These are phyloP conservation scores for Pandemis cinnamomeana DNA, from an alignment of 2,888 invertebrate genomes.

Conservation along the genomic window DNA sequence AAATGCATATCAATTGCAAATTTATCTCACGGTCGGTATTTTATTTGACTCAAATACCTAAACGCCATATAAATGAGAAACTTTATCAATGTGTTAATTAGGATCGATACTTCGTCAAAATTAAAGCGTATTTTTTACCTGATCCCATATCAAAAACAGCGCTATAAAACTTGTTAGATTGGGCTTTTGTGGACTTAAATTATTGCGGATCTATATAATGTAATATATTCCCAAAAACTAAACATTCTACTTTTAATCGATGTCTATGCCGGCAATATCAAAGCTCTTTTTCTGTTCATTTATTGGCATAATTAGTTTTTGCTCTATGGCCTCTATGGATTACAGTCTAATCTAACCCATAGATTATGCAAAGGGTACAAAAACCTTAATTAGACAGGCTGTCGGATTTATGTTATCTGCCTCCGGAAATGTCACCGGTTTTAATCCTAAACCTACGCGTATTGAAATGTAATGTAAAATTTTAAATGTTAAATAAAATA, in stretches of 20 bases:
- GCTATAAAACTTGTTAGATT: not conserved
- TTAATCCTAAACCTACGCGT: slow-evolving; percentile 21
- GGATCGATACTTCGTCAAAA: slow-evolving; percentile 14
- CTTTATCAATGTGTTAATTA: slow-evolving; percentile 32
- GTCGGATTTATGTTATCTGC: slow-evolving; percentile 49
- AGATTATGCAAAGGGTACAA: slow-evolving; percentile 62
- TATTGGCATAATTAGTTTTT: slow-evolving; percentile 52
- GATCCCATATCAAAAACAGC: slow-evolving; percentile 13
- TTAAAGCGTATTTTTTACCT: slow-evolving; percentile 18
- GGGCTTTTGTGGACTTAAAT: not conserved
- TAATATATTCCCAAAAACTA: not conserved
- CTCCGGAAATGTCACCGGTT: slow-evolving; percentile 61
- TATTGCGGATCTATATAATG: not conserved
- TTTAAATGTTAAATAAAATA: slow-evolving; percentile 5
- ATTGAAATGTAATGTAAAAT: slow-evolving; percentile 23
- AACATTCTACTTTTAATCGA: not conserved
- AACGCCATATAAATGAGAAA: slow-evolving; percentile 12
- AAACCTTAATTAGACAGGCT: slow-evolving; percentile 56
- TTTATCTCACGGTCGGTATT: not conserved
- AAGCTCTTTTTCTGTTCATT: slow-evolving; percentile 50
- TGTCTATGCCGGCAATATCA: slow-evolving; percentile 51
- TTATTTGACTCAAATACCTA: not conserved
- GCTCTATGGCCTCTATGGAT: slow-evolving; percentile 32
- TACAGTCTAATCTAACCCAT: slow-evolving; percentile 45
- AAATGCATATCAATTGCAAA: not conserved